Base-by-base conservation (phyloP, 2,888 invertebrate species). In the Aethes cnicana region DNA sequence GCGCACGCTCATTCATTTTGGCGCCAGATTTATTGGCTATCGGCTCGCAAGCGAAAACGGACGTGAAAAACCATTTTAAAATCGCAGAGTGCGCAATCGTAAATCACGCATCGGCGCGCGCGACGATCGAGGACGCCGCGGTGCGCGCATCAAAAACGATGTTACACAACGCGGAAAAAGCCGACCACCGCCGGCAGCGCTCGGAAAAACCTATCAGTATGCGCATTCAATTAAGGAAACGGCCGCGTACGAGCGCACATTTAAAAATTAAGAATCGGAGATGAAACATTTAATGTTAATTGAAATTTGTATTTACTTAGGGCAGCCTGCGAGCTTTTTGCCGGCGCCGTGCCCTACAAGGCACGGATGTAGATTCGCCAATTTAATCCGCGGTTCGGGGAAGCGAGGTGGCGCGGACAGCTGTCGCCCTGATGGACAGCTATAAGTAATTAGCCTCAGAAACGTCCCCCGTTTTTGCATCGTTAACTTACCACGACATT, bases 251-350 rank as follows among this genome's bases (percentile, higher is more conserved):
- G 66, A 69, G 65, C 66, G 58, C 66, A 66, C 69, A 71, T 68
- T 67, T 74, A 78, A 77, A 79, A 78, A 81, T 77, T 74, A 80
- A 79, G 74, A 82, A 80, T 76, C 78, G 74, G 69, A 74, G 78
- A 81, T 80, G 72, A 81, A 72, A 86, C 74, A 69, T 77, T 77
- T 74, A 81, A 84, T 86, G 81, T 84, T 87, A 84, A 87, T 84
- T 86, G 77, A 86, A 89, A 86, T 87, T 85, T 85, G 85, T 84
- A 77, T 84, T 87, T 83, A 83, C 81, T 84, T 86, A 82, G 74
- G 64, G 61, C 60, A 58, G 57, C 66, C 64, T 61, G 72, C 55
- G 60, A 58, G 56, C 65, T 69, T 84, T 86, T 87, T 88, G 80
- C 65, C 72, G 80, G 82, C 81, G 80, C 84, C 81, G 72, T 72